These are phyloP conservation scores for Pelagia noctiluca DNA, from an alignment of 30 jellyfish, hydroid and myxozoan genomes.

Conservation along the genomic window DNA sequence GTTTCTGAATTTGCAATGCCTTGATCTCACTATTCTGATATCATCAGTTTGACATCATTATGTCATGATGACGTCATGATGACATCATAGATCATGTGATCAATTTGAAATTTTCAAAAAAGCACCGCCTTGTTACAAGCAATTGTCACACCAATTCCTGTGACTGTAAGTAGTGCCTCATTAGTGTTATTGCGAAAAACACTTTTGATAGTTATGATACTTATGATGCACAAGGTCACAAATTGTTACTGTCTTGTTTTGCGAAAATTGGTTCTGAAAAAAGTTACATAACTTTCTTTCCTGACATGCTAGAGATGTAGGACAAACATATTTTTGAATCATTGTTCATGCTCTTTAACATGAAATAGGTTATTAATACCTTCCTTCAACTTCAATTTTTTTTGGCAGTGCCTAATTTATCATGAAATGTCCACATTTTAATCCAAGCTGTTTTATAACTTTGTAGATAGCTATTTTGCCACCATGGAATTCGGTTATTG, in stretches of 20 bases:
- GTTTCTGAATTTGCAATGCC: too few relatives aligned
- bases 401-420: constrained; percentile 12
- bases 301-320: not conserved
- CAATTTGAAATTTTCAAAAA: not conserved
- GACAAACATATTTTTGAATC: not conserved
- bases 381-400: not conserved
- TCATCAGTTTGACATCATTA: not conserved
- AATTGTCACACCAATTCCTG: constrained; percentile 11
- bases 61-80: constrained; percentile 10
- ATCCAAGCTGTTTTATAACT: too few relatives aligned
- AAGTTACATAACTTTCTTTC: constrained; percentile 6
- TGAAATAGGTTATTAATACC: not conserved
- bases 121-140: not conserved
- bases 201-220: constrained; percentile 3
- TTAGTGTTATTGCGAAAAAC: not conserved
- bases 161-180: not conserved
- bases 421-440: too few relatives aligned
- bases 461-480: too few relatives aligned
- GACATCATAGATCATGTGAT: constrained; percentile 16
- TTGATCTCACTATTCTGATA: too few relatives aligned
- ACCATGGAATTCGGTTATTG: too few relatives aligned
- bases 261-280: too few relatives aligned
- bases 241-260: not conserved
- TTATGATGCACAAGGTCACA: constrained; percentile 27
- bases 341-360: constrained; percentile 14